Evolutionary conservation across 2,888 invertebrate genomes (phyloP), one percentile per base, ranked within the genome.

Genomic region (Drosophila anomelani): DNA sequence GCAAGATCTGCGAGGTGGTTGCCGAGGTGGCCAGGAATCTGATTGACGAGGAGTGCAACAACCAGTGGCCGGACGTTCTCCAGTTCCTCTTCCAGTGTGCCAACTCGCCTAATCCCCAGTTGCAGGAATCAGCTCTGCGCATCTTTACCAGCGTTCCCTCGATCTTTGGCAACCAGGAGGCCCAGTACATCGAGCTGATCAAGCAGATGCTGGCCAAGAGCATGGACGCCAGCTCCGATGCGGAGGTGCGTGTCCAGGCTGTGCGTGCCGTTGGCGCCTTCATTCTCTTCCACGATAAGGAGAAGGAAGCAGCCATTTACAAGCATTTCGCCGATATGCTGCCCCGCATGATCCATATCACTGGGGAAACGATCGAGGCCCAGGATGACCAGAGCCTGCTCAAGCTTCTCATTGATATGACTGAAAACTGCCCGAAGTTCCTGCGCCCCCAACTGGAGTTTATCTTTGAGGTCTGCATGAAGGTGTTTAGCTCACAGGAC

Each of bases 81-180:
- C 96, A 96, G 92, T 99, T 98, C 92, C 94, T 99, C 90, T 99
- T 99, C 93, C 97, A 98, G 91, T 98, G 98, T 93, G 98, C 98
- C 56, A 96, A 95, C 92, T 96, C 97, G 46, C 94, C 96, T 53
- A 95, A 96, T 88, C 94, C 96, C 32, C 95, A 96, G 76, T 94
- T 98, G 68, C 98, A 98, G 93, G 98, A 99, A 92, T 96, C 97
- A 80, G 98, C 98, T 44, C 95, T 99, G 62, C 95, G 97, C 81
- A 97, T 99, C 94, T 98, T 99, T 90, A 96, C 98, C 95, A 98
- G 97, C 84, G 98, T 99, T 39, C 99, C 99, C 29, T 97, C 98
- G 41, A 96, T 99, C 60, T 99, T 99, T 94, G 99, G 99, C 43
- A 98, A 97, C 92, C 97, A 98, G 90, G 98, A 99, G 92, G 94